A percentile compares a stretch with the other conserved stretches of the same genome.
These are phyloP conservation scores for Umimayanthus chanpuru DNA, from an alignment of 92 coral and sea anemone genomes.

Conservation along the genomic window DNA sequence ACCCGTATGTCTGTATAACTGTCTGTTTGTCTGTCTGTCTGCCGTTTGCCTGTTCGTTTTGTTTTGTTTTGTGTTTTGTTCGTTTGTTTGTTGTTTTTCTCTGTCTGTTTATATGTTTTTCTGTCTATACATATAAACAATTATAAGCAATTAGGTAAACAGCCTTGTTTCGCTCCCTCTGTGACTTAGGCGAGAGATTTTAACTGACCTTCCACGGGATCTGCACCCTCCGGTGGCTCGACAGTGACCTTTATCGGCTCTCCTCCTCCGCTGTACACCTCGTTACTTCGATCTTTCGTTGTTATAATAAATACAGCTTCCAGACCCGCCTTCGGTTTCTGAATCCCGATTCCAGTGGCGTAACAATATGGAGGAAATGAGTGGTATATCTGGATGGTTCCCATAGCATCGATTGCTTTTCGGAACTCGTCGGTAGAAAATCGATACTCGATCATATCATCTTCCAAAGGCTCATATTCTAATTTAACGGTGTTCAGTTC, in stretches of 20 bases:
- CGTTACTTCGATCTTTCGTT: conserved; percentile 88
- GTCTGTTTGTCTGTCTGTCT: too few species aligned
- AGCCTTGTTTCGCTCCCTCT: not conserved
- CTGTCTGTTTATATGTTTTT: too few species aligned
- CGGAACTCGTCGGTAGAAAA: conserved; percentile 89
- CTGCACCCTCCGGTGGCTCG: conserved; percentile 88
- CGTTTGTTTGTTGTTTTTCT: too few species aligned
- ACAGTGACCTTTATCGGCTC: conserved; percentile 76
- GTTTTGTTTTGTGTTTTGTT: too few species aligned
- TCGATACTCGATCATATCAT: conserved; percentile 84
- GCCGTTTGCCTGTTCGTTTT: too few species aligned
- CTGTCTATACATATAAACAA: too few species aligned
- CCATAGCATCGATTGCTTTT: conserved; percentile 76
- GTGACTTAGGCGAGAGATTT: not conserved
- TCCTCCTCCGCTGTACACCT: conserved; percentile 85
- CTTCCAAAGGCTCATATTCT: conserved; percentile 88
- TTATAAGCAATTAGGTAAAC: not conserved
- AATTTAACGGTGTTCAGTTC: conserved; percentile 77
- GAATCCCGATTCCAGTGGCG: conserved; percentile 91
- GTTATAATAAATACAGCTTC: conserved; percentile 96
- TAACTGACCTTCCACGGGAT: conserved; percentile 66
- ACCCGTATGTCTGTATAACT: too few species aligned
- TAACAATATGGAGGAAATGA: conserved; percentile 90
- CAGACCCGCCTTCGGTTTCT: conserved; percentile 87
- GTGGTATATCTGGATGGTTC: conserved; percentile 78